Base-by-base conservation (phyloP, 2,113 vertebrate species). In the Neopipo cinnamomea region DNA sequence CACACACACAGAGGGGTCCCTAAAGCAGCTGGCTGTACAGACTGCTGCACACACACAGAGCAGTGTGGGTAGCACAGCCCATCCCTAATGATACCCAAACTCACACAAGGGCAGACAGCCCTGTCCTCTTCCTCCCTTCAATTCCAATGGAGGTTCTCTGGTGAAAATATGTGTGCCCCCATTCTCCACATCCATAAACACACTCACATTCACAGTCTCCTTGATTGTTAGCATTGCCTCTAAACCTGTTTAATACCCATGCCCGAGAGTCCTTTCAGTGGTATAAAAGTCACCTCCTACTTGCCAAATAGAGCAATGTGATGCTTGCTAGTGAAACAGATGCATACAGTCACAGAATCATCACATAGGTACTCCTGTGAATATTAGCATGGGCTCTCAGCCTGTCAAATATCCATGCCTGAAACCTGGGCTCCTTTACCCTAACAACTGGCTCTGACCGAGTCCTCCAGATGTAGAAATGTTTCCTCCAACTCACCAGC, bases 61-160 rank as follows among this genome's bases (percentile, higher is more conserved):
- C 30, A 39, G 22, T 1, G 0, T 1, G 4, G n/a, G 42, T 24
- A 63, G 56, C 50, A 70, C 42, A 59, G 14, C 6, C 33, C 18
- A 20, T 23, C 58, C 63, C 8, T 6, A 28, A 42, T 4, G 4
- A 33, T 46, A 24, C 28, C 47, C 53, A 47, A 35, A 89, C 30
- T 35, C 44, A 46, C 23, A 47, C 17, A 72, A 25, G 11, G 16
- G 14, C 66, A 74, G 42, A 22, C 12, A 46, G 31, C 4, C n/a
- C 49, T 5, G 3, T 37, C 17, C 22, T 74, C 65, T 49, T 81
- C 47, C 28, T 56, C 41, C 9, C 7, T 19, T 68, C 2, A 4
- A 37, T 13, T 39, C 28, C 42, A 75, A 46, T 20, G 25, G 8
- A 41, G 9, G 28, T 30, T 85, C 42, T 62, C 66, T 28, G 37